Evolutionary conservation across 2,797 vertebrate genomes (phyloP), one percentile per base, ranked within the genome.

Genomic region (Anguilla anguilla): DNA sequence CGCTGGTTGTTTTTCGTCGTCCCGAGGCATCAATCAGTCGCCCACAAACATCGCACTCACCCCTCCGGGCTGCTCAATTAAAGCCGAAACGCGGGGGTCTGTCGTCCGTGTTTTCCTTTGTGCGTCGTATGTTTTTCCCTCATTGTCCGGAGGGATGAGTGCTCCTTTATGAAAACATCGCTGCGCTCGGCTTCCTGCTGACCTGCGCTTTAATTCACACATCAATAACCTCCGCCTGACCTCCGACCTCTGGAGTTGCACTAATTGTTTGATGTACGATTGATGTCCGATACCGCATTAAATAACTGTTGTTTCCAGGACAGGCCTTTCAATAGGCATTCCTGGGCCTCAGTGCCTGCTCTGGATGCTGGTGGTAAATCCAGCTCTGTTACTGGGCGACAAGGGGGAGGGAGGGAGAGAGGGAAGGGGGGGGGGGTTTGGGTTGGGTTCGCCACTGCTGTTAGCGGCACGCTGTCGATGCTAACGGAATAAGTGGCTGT

Each of bases 151-250:
- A 55, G 87, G 86, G 88, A 83, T 25, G 25, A 51, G 94, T 95
- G 93, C 92, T 91, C 91, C 89, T 28, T 93, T 93, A 94, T 95
- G 93, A 94, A 95, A 95, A 94, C 95, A 94, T 83, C 85, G 15
- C 57, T 55, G 25, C 55, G 31, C 61, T 35, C 94, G 92, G 94
- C 94, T 95, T 96, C 94, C 94, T 96, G 96, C 95, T 96, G 96
- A 96, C 95, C 94, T 92, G 94, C 95, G 94, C 91, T 96, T 96
- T 96, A 95, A 96, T 96, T 96, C 94, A 96, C 92, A 93, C 94
- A 94, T 96, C 96, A 94, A 95, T 96, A 96, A 95, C 93, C 94
- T 90, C 88, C 84, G 90, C 91, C 93, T 94, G 95, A 96, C 94
- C 95, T 94, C 92, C 95, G 95, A 95, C 94, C 96, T 89, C 90